phyloP scores from a whole-genome alignment of 2,113 vertebrate species.

The Naja naja region DNA sequence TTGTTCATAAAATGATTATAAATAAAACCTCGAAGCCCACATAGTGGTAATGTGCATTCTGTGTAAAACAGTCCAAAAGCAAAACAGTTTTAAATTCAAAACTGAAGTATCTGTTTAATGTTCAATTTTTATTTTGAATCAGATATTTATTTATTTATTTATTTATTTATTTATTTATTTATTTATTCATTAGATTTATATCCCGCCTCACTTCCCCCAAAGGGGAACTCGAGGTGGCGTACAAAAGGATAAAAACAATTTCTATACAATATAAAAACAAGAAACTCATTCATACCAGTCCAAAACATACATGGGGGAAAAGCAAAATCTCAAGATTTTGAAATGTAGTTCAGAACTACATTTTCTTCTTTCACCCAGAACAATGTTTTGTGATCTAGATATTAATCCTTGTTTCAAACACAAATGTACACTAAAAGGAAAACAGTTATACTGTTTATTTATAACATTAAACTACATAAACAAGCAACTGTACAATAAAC shows the following conservation, averaged over 20 bases:
- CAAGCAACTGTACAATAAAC: background rate
- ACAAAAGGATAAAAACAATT: too few relatives aligned
- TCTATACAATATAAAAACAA: too few relatives aligned
- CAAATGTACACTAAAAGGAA: background rate
- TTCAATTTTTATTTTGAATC: background rate
- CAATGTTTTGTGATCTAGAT: background rate
- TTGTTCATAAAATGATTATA: background rate
- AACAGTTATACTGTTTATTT: slow-evolving; percentile 2
- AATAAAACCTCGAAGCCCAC: background rate
- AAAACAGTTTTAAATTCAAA: background rate
- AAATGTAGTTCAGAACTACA: background rate
- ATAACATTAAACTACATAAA: background rate
- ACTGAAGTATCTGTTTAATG: background rate
- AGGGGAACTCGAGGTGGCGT: too few relatives aligned
- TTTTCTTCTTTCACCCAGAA: background rate
- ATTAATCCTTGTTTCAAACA: background rate
- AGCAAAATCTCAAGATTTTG: too few relatives aligned
- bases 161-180: too few relatives aligned
- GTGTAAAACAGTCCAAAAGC: background rate
- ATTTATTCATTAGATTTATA: too few relatives aligned
- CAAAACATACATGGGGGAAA: too few relatives aligned
- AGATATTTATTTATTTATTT: too few relatives aligned
- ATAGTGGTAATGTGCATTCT: background rate
- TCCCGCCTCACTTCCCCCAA: too few relatives aligned
- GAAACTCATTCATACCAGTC: too few relatives aligned